Base-by-base conservation (phyloP, 2,888 invertebrate species). In the Dryococelus australis region DNA sequence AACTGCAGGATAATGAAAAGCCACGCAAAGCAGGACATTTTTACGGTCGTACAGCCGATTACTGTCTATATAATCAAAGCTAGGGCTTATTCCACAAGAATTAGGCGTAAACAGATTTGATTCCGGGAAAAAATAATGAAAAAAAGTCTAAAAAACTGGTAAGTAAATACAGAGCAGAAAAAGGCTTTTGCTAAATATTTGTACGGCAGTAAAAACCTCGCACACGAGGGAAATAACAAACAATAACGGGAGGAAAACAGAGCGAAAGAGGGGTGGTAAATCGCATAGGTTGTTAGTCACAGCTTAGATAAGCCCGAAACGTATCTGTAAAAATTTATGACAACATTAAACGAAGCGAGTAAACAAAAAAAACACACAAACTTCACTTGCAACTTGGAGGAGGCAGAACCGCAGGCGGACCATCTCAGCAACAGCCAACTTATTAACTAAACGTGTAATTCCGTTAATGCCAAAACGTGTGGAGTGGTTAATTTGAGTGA, bases 381-480 rank as follows among this genome's bases (percentile, higher is more conserved):
- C 20, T 24, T 24, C 65, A 16, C 65, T 24, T 65, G 20, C 20
- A n/a, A 65, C 65, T 65, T 65, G 65, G 47, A 5, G 35, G 51
- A 51, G 65, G 65, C 65, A 65, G 24, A n/a, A 65, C 65, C 65
- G n/a, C 65, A 24, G 65, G 6, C 65, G 20, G 65, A 65, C 65
- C 65, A 65, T 65, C 65, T 65, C 8, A 10, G 65, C 28, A 83
- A 83, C 83, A 28, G 83, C 83, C 83, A 83, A 83, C 83, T 83
- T 83, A 83, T 83, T 43, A 83, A 83, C 83, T 35, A 24, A 83
- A 83, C 83, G 20, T 28, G 83, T 83, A 83, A 83, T 83, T 83
- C 83, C 83, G 24, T 27, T 83, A 35, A 83, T 83, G 28, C n/a
- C 24, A 28, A 83, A 83, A 83, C 28, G 83, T 83, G 65, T 51